These are phyloP conservation scores for Phrynocephalus forsythii DNA, from an alignment of 2,797 vertebrate genomes.

Conservation along the genomic window DNA sequence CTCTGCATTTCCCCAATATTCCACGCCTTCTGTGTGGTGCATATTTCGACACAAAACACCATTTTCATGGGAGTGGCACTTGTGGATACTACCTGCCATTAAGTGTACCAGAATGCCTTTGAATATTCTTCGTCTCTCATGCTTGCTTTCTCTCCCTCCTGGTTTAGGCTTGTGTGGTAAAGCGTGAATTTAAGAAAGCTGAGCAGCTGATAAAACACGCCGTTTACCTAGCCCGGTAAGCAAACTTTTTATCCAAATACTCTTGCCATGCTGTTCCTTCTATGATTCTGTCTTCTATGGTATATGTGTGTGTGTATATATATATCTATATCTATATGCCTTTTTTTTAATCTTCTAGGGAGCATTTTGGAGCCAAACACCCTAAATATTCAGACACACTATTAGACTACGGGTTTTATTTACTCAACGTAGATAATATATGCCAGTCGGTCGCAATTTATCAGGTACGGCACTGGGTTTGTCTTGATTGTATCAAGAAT, in stretches of 20 bases:
- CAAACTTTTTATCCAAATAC: not conserved
- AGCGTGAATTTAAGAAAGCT: constrained; percentile 98
- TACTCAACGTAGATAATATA: constrained; percentile 99
- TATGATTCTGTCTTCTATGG: rapidly evolving
- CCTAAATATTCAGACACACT: constrained; percentile 98
- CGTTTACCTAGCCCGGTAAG: constrained; percentile 95
- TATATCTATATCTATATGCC: not conserved
- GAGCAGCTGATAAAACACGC: constrained; percentile 99
- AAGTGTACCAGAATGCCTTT: not conserved
- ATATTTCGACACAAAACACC: not conserved
- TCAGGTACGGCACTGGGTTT: constrained; percentile 83
- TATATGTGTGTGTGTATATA: rapidly evolving
- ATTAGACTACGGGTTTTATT: constrained; percentile 98
- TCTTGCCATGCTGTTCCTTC: not conserved
- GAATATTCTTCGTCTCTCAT: not conserved
- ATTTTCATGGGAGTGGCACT: not conserved
- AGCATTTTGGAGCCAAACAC: constrained; percentile 98
- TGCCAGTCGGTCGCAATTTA: constrained; percentile 99
- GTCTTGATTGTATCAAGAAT: not conserved
- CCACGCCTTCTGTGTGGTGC: not conserved
- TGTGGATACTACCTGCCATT: not conserved
- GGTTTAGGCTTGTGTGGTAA: constrained; percentile 95
- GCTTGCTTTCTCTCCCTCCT: constrained; percentile 26
- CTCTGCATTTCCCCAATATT: not conserved
- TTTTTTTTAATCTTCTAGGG: constrained; percentile 80